Evolutionary conservation across 1,140 invertebrate genomes (phyloP).

Genomic region (Melitaea cinxia): DNA sequence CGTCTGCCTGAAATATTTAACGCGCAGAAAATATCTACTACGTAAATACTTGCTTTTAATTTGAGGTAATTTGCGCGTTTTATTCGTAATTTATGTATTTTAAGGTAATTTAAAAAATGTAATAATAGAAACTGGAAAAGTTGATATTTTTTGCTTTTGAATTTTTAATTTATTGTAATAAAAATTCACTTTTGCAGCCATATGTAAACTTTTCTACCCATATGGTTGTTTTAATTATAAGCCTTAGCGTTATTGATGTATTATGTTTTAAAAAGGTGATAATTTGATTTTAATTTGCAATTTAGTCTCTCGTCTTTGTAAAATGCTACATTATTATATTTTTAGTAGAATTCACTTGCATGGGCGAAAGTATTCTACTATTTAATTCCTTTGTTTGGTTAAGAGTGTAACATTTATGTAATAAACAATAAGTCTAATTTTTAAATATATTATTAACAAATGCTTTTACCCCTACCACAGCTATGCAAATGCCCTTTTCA

Average conservation of each 20-base stretch:
- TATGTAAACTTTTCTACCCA: constrained; percentile 60
- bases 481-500: no score
- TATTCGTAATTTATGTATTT: no score
- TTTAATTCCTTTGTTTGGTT: constrained; percentile 69
- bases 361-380: constrained; percentile 60
- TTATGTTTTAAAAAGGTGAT: constrained; percentile 71
- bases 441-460: constrained; percentile 43
- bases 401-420: constrained; percentile 70
- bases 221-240: constrained; percentile 72
- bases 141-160: no score
- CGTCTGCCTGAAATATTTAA: constrained; percentile 8
- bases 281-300: constrained; percentile 65
- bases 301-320: constrained; percentile 58
- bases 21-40: neutral
- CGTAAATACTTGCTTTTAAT: neutral
- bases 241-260: constrained; percentile 76
- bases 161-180: constrained; percentile 47
- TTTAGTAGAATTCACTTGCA: constrained; percentile 49
- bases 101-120: no score
- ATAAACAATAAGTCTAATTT: constrained; percentile 64
- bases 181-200: constrained; percentile 54
- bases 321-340: constrained; percentile 58
- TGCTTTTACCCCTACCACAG: no score
- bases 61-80: neutral
- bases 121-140: no score